These are phyloP conservation scores for Ditylenchus weischeri DNA, from an alignment of 2,888 invertebrate species.

Conservation along the genomic window DNA sequence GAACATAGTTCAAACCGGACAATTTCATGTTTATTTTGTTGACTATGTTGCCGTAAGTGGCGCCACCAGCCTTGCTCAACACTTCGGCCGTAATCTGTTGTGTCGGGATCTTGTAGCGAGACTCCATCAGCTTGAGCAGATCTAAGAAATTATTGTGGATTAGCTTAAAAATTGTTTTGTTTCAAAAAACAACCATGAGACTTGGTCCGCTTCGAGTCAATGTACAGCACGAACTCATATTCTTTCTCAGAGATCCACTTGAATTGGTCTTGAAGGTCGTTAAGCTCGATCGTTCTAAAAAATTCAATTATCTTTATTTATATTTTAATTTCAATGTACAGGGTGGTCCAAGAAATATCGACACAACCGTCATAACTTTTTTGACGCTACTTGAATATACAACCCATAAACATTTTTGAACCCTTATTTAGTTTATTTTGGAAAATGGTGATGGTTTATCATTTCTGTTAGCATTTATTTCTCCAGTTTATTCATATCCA, in stretches of 20 bases:
- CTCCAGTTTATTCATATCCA: no score
- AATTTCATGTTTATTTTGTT: slow-evolving; percentile 37
- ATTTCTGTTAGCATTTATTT: no score
- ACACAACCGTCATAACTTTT: no score
- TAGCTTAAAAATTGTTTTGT: background rate
- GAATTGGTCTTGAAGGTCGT: slow-evolving; percentile 13
- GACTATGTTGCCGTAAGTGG: slow-evolving; percentile 28
- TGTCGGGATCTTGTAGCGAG: slow-evolving; percentile 18
- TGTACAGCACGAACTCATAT: slow-evolving; percentile 17
- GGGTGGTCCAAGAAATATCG: no score
- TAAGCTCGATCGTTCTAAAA: slow-evolving; percentile 14
- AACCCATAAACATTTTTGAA: no score
- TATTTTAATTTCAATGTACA: no score
- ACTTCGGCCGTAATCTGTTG: slow-evolving; percentile 21
- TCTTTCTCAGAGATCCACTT: slow-evolving; percentile 5
- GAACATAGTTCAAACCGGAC: slow-evolving; percentile 33
- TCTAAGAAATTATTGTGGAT: slow-evolving; percentile 11
- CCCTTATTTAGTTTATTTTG: no score
- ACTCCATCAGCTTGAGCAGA: slow-evolving; percentile 18
- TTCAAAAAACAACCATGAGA: slow-evolving; percentile 12
- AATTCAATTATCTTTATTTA: no score
- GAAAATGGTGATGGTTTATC: no score
- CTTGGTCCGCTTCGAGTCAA: slow-evolving; percentile 17
- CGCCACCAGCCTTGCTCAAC: slow-evolving; percentile 12
- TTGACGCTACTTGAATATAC: no score